Evolutionary conservation across 2,888 invertebrate genomes (phyloP), one percentile per base, ranked within the genome.

Genomic region (Odontothrips loti): DNA sequence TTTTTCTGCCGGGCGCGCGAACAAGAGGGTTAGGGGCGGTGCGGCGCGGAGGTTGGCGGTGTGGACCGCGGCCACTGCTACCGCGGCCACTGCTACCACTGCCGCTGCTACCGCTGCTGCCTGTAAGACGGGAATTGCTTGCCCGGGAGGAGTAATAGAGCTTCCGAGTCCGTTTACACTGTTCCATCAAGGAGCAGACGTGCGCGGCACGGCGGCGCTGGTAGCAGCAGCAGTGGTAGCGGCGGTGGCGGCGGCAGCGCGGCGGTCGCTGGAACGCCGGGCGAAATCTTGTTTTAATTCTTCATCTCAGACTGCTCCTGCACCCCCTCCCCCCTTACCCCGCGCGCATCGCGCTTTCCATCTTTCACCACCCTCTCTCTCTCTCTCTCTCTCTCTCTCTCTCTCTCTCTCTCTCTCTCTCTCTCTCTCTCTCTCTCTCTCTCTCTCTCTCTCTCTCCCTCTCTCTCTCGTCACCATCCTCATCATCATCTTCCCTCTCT

Each of bases 331-430:
- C 58, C 58, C 0, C 58, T 15, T n/a, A n/a, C 58, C 58, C 17
- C 1, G 17, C 58, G 6, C 58, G 20, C 63, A 9, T 23, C 47
- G n/a, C 78, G 23, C 43, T 43, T 43, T 79, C 79, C 29, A 47
- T 58, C 58, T 58, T n/a, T n/a, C 58, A n/a, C 34, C n/a, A n/a
- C 51, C 51, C 51, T 51, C 51, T 8, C 51, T 8, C 43, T 15
- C 79, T 48, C 63, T 75, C 81, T 80, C 75, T 82, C 84, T 84
- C 83, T 84, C 83, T 83, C 82, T 47, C 82, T 51, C 51, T 51
- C 51, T 51, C 83, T 82, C 83, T 83, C 83, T 81, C 83, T 82
- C 81, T 80, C 47, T 47, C 79, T 82, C 81, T 83, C 81, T 82
- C 82, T 80, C 80, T n/a, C 79, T 80, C 79, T 68, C 47, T 80